Percentiles rank a stretch among this genome's conserved stretches.
These are phyloP conservation scores for Volucella inflata DNA, from an alignment of 2,888 invertebrate species.

Conservation along the genomic window DNA sequence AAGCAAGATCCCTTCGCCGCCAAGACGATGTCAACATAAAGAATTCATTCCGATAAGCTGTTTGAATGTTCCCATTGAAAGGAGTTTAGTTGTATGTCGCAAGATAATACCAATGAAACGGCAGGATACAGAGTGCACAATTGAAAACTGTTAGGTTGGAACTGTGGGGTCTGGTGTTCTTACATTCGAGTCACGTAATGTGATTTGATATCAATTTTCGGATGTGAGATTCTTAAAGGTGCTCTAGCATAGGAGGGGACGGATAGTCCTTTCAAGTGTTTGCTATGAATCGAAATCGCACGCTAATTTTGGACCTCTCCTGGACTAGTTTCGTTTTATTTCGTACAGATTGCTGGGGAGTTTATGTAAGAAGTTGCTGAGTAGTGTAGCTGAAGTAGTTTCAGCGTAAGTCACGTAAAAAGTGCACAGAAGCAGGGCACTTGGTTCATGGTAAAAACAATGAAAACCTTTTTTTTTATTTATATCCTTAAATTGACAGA, in stretches of 20 bases:
- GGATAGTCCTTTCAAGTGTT: slow-evolving; percentile 29
- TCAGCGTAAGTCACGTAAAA: slow-evolving; percentile 44
- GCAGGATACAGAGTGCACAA: slow-evolving; percentile 33
- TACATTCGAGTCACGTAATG: slow-evolving; percentile 80
- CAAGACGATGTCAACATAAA: slow-evolving; percentile 67
- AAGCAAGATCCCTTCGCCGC: slow-evolving; percentile 50
- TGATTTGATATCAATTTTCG: slow-evolving; percentile 82
- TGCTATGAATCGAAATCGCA: slow-evolving; percentile 63
- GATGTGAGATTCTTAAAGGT: slow-evolving; percentile 66
- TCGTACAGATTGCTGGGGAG: slow-evolving; percentile 22
- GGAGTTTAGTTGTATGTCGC: slow-evolving; percentile 34
- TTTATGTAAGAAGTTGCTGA: slow-evolving; percentile 3
- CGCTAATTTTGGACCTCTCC: slow-evolving; percentile 67
- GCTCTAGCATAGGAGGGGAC: slow-evolving; percentile 15
- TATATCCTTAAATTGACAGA: neutral
- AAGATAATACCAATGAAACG: slow-evolving; percentile 40
- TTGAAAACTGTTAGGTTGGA: slow-evolving; percentile 36
- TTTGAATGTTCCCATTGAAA: slow-evolving; percentile 29
- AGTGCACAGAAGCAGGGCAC: neutral
- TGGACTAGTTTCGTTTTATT: slow-evolving; percentile 46
- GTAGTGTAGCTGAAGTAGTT: neutral
- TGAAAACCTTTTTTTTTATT: neutral
- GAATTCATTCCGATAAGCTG: slow-evolving; percentile 68
- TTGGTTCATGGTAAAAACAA: neutral
- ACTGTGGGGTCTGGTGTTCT: slow-evolving; percentile 23